Conservation (phyloP, 2,797 vertebrate species). For the Tiaroga cobitis region DNA sequence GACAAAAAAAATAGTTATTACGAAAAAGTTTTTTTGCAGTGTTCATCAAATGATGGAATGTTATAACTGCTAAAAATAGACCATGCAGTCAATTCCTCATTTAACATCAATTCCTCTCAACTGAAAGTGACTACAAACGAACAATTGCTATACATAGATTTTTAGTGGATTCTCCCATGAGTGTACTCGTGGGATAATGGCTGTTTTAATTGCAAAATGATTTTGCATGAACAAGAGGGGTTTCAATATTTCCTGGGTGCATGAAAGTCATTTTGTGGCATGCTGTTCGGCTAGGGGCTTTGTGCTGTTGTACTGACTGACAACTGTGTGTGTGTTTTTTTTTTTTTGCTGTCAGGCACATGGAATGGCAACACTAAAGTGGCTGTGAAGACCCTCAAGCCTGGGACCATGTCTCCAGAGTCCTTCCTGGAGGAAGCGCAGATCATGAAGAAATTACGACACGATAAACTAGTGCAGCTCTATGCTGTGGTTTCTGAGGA, state of each 20-base stretch:
- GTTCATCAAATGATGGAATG: neutral
- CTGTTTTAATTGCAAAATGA: constrained; percentile 15
- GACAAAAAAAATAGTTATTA: neutral
- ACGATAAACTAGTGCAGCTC: constrained; percentile 95
- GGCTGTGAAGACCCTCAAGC: constrained; percentile 97
- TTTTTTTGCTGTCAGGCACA: constrained; percentile 83
- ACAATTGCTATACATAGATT: neutral
- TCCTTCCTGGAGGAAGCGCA: constrained; percentile 98
- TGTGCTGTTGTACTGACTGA: constrained; percentile 47
- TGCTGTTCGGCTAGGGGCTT: neutral
- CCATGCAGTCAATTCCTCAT: neutral
- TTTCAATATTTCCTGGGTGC: neutral
- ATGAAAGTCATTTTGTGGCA: neutral
- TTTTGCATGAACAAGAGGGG: neutral
- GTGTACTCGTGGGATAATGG: neutral
- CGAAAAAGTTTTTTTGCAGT: neutral
- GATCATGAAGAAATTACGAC: constrained; percentile 98
- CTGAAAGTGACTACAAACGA: neutral
- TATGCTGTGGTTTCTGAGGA: constrained; percentile 97
- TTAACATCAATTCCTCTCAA: too few relatives aligned
- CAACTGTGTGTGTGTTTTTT: neutral
- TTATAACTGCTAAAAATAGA: neutral
- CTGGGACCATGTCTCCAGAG: constrained; percentile 97
- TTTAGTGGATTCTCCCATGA: neutral
- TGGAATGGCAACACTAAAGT: constrained; percentile 99